Percentiles rank a stretch among this genome's conserved stretches.
Conservation (phyloP, 2,113 vertebrate species). For the Neofelis nebulosa region DNA sequence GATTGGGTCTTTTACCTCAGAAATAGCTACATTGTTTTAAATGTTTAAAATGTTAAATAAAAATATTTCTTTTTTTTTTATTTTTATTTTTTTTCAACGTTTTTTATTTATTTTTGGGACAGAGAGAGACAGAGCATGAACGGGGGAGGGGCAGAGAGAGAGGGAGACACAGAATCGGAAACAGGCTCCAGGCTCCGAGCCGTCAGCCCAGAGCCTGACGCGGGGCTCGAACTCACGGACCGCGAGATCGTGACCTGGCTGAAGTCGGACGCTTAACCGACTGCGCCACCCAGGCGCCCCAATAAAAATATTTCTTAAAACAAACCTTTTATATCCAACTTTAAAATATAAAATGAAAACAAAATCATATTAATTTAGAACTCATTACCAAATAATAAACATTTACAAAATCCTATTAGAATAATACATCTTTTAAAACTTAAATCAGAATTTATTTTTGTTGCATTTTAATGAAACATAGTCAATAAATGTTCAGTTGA, state of each 20-base stretch:
- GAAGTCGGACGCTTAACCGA: too few relatives aligned
- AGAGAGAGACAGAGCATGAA: too few relatives aligned
- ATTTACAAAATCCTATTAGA: conserved; percentile 1
- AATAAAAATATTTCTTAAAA: conserved; percentile 40
- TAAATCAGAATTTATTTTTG: conserved; percentile 21
- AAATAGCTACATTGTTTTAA: neutral
- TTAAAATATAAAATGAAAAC: conserved; percentile 34
- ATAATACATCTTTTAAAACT: conserved; percentile 34
- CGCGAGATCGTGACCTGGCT: too few relatives aligned
- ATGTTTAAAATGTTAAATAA: conserved; percentile 27
- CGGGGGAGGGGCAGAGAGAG: too few relatives aligned
- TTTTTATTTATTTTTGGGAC: too few relatives aligned
- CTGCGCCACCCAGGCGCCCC: too few relatives aligned
- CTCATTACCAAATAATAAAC: conserved; percentile 27
- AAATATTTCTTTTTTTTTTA: conserved; percentile 46
- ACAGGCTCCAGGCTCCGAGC: too few relatives aligned
- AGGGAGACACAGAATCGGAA: too few relatives aligned
- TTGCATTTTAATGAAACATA: conserved; percentile 24
- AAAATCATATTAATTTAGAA: conserved; percentile 39
- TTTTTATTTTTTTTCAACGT: too few relatives aligned
- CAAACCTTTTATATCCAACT: conserved; percentile 19
- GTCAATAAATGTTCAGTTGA: conserved; percentile 8
- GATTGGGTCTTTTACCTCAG: neutral
- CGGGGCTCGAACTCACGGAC: too few relatives aligned
- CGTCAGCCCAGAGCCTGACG: too few relatives aligned